Evolutionary conservation across 2,797 vertebrate species (phyloP).

Genomic region (Clarias platycephalus): DNA sequence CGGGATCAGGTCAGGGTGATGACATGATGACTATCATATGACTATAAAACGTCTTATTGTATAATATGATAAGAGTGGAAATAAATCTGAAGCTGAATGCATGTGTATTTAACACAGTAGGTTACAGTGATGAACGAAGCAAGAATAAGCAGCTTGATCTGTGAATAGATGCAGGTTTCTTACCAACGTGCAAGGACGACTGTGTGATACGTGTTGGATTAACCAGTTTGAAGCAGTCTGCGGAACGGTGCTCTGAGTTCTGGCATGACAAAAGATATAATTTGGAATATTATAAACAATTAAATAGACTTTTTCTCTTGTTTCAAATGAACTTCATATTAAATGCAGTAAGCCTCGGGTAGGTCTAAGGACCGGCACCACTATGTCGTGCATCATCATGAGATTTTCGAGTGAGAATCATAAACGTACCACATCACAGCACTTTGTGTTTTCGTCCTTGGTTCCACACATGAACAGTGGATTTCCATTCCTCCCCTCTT

Average conservation of each 20-base stretch:
- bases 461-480: conserved; percentile 61
- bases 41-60: background rate
- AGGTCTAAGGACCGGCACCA: background rate
- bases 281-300: background rate
- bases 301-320: too few relatives aligned
- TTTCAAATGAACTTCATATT: background rate
- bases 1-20: background rate
- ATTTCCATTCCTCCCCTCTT: conserved; percentile 23
- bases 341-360: background rate
- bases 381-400: background rate
- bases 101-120: background rate
- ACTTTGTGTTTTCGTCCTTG: rapidly evolving
- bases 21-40: background rate
- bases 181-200: conserved; percentile 58
- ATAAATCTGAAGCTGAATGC: background rate
- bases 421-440: conserved; percentile 66
- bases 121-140: background rate
- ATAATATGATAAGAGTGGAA: background rate
- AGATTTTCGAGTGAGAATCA: background rate
- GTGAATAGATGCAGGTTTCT: conserved; percentile 50
- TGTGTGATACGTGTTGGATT: conserved; percentile 19
- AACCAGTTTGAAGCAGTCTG: rapidly evolving
- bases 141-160: too few relatives aligned
- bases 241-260: background rate
- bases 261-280: background rate